Evolutionary conservation across 2,113 vertebrate species (phyloP).

Genomic region (Cottus gobio): DNA sequence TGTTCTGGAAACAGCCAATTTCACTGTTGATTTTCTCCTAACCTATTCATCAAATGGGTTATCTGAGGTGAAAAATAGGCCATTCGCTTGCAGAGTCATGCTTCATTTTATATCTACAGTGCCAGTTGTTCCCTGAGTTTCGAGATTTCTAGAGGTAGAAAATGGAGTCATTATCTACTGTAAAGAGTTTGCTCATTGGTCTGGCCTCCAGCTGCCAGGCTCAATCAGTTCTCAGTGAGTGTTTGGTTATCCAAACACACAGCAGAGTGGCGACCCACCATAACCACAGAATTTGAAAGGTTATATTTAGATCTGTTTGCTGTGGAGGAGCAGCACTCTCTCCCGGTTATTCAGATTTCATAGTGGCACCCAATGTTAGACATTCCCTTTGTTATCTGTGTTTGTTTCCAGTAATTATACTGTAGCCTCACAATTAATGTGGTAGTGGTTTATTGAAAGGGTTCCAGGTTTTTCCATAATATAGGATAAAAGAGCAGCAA

Average conservation of each 20-base stretch:
- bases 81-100: constrained; percentile 6
- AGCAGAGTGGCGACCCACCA: not conserved
- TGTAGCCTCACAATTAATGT: not conserved
- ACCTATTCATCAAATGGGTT: not conserved
- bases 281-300: constrained; percentile 15
- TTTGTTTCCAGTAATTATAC: not conserved
- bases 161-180: constrained; percentile 21
- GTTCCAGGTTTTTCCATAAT: not conserved
- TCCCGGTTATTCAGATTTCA: not conserved
- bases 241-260: constrained; percentile 25
- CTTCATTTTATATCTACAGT: constrained; percentile 11
- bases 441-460: not conserved
- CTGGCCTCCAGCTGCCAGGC: constrained; percentile 22
- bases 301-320: constrained; percentile 5
- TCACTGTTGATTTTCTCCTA: not conserved
- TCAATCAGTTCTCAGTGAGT: constrained; percentile 8
- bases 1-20: not conserved
- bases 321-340: constrained; percentile 14
- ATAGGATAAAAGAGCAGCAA: not conserved
- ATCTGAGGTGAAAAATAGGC: not conserved
- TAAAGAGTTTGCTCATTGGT: constrained; percentile 14
- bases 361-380: not conserved
- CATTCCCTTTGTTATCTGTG: not conserved
- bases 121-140: constrained; percentile 14
- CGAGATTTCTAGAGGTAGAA: constrained; percentile 23